Percentiles rank a stretch among this genome's conserved stretches.
phyloP scores from a whole-genome alignment of 2,888 invertebrate species.

The Meteorus cinctellus region DNA sequence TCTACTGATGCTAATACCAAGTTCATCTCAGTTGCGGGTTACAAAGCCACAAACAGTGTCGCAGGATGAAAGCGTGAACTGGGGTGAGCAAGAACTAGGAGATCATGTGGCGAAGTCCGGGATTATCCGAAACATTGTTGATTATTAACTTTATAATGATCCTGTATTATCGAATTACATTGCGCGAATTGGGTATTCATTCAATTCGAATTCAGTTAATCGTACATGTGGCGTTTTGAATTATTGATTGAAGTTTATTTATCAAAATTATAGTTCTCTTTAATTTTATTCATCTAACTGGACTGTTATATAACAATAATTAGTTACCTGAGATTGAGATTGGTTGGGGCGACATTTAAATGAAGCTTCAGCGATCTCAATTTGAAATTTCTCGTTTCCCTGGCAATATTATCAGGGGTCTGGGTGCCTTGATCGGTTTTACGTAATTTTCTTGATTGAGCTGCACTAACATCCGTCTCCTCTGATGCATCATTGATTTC shows the following conservation, averaged over 20 bases:
- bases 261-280: neutral
- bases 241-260: neutral
- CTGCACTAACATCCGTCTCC: slow-evolving; percentile 56
- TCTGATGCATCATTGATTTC: slow-evolving; percentile 75
- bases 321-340: slow-evolving; percentile 77
- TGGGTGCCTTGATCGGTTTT: slow-evolving; percentile 81
- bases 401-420: slow-evolving; percentile 82
- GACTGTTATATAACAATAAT: neutral
- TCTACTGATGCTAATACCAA: neutral
- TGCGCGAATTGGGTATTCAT: neutral
- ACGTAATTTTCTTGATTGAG: slow-evolving; percentile 34
- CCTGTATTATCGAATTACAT: neutral
- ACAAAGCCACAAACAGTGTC: neutral
- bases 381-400: slow-evolving; percentile 79
- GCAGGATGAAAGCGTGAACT: neutral
- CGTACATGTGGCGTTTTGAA: neutral
- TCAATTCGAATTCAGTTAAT: neutral
- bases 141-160: neutral
- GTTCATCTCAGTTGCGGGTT: slow-evolving; percentile 1
- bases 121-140: slow-evolving; percentile 7
- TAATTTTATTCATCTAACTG: neutral
- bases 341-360: slow-evolving; percentile 77
- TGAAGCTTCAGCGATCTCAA: slow-evolving; percentile 78
- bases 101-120: slow-evolving; percentile 3
- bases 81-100: neutral